Base-by-base conservation (phyloP, 2,797 vertebrate genomes). In the Macropus fuliginosus region DNA sequence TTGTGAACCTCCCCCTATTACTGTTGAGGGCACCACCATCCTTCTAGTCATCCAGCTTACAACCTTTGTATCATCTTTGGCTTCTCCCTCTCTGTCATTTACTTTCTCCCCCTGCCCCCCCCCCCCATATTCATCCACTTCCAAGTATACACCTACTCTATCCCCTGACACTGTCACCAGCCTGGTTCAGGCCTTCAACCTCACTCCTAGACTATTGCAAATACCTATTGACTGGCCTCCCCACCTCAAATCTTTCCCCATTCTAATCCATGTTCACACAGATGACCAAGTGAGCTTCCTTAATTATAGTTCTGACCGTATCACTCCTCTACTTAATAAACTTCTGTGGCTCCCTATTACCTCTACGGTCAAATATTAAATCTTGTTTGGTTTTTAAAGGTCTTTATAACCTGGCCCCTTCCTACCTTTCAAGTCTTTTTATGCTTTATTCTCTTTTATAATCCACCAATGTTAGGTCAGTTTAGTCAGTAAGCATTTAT, bases 41-140 rank as follows among this genome's bases (percentile, higher is more conserved):
- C n/a, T 81, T 46, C 66, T 81, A 24, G 18, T 81, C n/a, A 81
- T 12, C 74, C 40, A 50, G 40, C 21, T 81, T 8, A 40, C 18
- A 46, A 46, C 1, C 62, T 74, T 74, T 18, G 1, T 40, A 74
- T 16, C 8, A 16, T 40, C 13, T 40, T 40, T 21, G 34, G 34
- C 34, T 74, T 40, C n/a, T 27, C 40, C 8, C 21, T 40, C 31
- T 66, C 66, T 81, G 46, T 87, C 40, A 27, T 14, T 87, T 14
- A 6, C 3, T 2, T 52, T 6, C 13, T 16, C 0, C 40, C n/a
- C 11, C 3, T 1, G n/a, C n/a, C n/a, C 46, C 2, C 14, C 34
- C 0, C 40, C 40, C 11, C 21, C 40, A 87, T 87, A 87, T 50
- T 87, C 74, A 87, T 27, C 46, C 40, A 87, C 27, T 81, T 21